A percentile compares a stretch with the other conserved stretches of the same genome.
These are phyloP conservation scores for Eilema caniola DNA, from an alignment of 2,888 invertebrate genomes.

Conservation along the genomic window DNA sequence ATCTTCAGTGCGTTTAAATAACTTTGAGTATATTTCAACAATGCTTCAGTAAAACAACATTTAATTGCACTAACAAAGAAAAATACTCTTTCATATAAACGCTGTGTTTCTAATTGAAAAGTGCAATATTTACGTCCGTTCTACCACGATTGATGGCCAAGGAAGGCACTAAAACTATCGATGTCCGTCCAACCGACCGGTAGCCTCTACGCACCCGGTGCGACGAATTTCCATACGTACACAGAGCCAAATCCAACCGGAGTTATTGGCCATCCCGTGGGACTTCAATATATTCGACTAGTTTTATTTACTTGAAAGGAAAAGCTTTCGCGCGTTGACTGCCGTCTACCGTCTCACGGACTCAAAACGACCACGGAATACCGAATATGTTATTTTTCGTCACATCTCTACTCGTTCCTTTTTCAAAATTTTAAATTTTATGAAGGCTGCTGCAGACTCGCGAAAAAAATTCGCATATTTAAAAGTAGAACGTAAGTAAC, in stretches of 20 bases:
- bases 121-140: constrained; percentile 28
- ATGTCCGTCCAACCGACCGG: constrained; percentile 54
- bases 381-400: constrained; percentile 73
- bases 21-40: neutral
- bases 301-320: constrained; percentile 79
- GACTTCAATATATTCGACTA: constrained; percentile 80
- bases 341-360: constrained; percentile 60
- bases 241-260: constrained; percentile 74
- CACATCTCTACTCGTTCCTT: constrained; percentile 55
- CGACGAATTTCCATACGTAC: constrained; percentile 76
- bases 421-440: constrained; percentile 42
- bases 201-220: constrained; percentile 61
- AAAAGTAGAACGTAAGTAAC: constrained; percentile 20
- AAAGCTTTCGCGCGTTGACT: constrained; percentile 68
- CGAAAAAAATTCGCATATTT: constrained; percentile 27
- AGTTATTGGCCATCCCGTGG: constrained; percentile 82
- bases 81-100: constrained; percentile 13
- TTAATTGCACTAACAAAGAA: constrained; percentile 6
- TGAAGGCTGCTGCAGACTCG: constrained; percentile 24
- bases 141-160: constrained; percentile 46
- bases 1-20: constrained; percentile 10
- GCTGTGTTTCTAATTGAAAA: constrained; percentile 32
- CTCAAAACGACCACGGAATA: constrained; percentile 72
- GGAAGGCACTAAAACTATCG: constrained; percentile 61
- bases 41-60: constrained; percentile 2